Conservation (phyloP, 2,888 invertebrate species). For the Nemurella pictetii region DNA sequence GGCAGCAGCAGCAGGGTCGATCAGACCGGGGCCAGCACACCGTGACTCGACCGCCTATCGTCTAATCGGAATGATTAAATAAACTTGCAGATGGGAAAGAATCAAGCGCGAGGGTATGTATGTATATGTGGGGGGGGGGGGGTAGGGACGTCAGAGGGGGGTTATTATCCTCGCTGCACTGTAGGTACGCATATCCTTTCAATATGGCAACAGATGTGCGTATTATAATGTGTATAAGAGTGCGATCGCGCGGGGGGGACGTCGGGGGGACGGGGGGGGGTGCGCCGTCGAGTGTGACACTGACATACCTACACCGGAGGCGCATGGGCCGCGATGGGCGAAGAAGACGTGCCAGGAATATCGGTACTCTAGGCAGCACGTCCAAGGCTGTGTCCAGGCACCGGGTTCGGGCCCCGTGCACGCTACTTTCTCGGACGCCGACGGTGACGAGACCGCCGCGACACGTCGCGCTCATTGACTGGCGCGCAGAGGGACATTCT, state of each 20-base stretch:
- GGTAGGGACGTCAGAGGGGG: neutral
- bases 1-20: too few relatives aligned
- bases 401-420: neutral
- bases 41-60: slow-evolving; percentile 11
- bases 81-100: slow-evolving; percentile 30
- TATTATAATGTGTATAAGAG: neutral
- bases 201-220: neutral
- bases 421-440: neutral
- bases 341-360: neutral
- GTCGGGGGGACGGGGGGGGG: too few relatives aligned
- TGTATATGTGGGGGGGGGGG: neutral
- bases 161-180: neutral
- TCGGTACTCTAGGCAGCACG: neutral
- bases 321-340: neutral
- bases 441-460: neutral
- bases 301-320: neutral
- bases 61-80: slow-evolving; percentile 31
- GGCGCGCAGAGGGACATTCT: neutral
- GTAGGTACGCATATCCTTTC: neutral
- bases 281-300: neutral
- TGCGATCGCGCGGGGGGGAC: neutral
- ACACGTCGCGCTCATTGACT: neutral
- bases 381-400: neutral
- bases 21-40: neutral
- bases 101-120: neutral